Evolutionary conservation across 2,113 vertebrate species (phyloP).

Genomic region (Montifringilla adamsi): DNA sequence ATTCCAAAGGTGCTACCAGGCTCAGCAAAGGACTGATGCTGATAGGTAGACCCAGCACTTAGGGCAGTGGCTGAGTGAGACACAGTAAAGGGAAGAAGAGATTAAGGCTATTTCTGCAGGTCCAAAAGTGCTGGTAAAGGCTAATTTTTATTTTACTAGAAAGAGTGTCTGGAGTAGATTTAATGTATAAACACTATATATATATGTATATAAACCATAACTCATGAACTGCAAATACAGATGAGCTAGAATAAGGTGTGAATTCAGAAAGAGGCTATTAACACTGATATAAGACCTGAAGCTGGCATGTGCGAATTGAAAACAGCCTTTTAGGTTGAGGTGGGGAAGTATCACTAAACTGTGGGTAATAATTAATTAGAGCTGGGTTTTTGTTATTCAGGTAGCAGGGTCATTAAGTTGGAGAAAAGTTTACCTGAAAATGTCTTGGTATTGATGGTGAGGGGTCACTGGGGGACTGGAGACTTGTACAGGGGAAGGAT

Average conservation of each 20-base stretch:
- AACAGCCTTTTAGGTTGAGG: background rate
- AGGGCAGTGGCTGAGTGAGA: background rate
- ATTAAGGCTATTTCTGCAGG: background rate
- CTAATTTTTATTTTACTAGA: background rate
- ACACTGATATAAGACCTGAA: background rate
- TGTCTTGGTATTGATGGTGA: background rate
- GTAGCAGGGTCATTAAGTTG: background rate
- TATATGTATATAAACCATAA: background rate
- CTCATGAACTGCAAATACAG: background rate
- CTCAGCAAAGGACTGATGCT: background rate
- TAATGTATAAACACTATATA: background rate
- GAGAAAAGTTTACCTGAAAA: background rate
- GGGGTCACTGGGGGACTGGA: background rate
- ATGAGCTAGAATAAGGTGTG: background rate
- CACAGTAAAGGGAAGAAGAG: background rate
- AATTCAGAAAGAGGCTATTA: background rate
- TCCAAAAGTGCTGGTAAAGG: background rate
- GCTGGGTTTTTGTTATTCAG: background rate
- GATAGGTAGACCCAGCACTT: background rate
- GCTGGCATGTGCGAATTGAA: background rate
- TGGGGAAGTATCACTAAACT: background rate
- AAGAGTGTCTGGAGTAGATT: background rate
- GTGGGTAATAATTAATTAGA: background rate
- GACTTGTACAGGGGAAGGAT: no score
- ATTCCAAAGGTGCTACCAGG: background rate